Percentiles rank a stretch among this genome's conserved stretches.
Conservation (phyloP, 2,888 invertebrate genomes). For the Trichacis sp. region DNA sequence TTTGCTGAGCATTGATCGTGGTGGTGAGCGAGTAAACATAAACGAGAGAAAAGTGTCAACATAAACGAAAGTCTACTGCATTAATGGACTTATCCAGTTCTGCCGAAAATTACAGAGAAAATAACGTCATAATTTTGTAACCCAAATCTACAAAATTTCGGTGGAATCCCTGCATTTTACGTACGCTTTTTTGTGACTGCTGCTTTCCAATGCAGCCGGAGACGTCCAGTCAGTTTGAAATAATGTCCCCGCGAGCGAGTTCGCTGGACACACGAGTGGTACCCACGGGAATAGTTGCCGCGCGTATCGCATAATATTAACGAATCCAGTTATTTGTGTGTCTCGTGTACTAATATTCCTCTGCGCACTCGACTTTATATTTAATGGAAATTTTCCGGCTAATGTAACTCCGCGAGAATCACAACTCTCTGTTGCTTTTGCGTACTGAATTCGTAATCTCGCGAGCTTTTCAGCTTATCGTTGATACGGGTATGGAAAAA, state of each 20-base stretch:
- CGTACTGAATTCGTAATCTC: background rate
- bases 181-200: constrained; percentile 6
- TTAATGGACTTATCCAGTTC: too few relatives aligned
- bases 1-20: too few relatives aligned
- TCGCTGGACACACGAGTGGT: constrained; percentile 19
- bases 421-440: background rate
- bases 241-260: constrained; percentile 37
- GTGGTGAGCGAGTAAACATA: too few relatives aligned
- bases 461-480: background rate
- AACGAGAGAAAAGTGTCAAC: too few relatives aligned
- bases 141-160: background rate
- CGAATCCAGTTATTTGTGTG: constrained; percentile 29
- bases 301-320: constrained; percentile 37
- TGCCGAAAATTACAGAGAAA: too few relatives aligned
- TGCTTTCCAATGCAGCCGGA: constrained; percentile 2
- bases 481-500: background rate
- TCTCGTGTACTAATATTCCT: constrained; percentile 21
- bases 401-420: background rate
- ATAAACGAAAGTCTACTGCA: too few relatives aligned
- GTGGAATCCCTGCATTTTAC: background rate
- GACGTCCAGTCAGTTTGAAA: constrained; percentile 32
- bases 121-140: too few relatives aligned
- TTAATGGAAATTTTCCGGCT: background rate
- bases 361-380: constrained; percentile 10
- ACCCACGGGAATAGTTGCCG: constrained; percentile 28